Evolutionary conservation across 2,888 invertebrate species (phyloP), one percentile per base, ranked within the genome.

Genomic region (Nyleta sp.): DNA sequence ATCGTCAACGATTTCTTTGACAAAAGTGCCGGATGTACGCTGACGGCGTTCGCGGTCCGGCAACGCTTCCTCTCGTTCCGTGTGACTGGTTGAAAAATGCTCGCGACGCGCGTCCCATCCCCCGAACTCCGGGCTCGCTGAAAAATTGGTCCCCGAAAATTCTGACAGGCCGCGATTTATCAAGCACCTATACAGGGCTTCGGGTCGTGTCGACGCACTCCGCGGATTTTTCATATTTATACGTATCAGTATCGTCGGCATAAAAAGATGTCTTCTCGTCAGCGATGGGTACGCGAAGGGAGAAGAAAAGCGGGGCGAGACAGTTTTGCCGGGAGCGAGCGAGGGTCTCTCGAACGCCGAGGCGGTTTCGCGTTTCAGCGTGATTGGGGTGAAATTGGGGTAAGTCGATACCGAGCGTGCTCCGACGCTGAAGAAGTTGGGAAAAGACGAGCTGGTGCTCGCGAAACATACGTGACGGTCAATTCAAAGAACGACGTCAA

Each of bases 371-470:
- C 86, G 88, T 90, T 90, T 90, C 90, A 89, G 87, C 89, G 88
- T 90, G 89, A 90, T 90, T 90, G 90, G 89, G 88, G 87, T 87
- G 84, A 88, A 90, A 90, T 90, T 89, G 89, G 88, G 89, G 90
- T 90, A 90, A 90, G 88, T 86, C 86, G 90, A 90, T 90, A 88
- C 87, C 84, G 83, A 73, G 80, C 84, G 83, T 84, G 85, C 79
- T 78, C 20, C 48, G 55, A 40, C 33, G 33, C 57, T 53, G 38
- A 70, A 70, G 70, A 71, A 77, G 60, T 71, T 65, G 59, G 71
- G n/a, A 75, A 82, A 59, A 76, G 80, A 81, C 80, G 83, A 80
- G 78, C 79, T 80, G 80, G 81, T 81, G 81, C 73, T 80, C 81
- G 81, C 84, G 87, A 86, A 87, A 85, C 87, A 84, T 79, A 79